Evolutionary conservation across 2,797 vertebrate species (phyloP), one percentile per base, ranked within the genome.

Genomic region (Chanos chanos): DNA sequence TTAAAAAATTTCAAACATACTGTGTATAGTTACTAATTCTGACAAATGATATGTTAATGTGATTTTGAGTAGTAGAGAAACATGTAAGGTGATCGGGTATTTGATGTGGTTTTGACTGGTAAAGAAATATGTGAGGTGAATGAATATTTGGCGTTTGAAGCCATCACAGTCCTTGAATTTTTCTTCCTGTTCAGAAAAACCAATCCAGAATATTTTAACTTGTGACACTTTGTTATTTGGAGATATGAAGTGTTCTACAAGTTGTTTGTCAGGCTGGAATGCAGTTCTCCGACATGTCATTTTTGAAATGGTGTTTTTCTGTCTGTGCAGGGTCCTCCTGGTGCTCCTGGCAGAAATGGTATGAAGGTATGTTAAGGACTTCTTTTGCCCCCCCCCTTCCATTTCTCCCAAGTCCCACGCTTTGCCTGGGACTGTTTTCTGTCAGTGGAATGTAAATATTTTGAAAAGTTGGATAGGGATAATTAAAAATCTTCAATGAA

Each of bases 271-370:
- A 43, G 15, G 1, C 16, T 16, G 15, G 19, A 2, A 4, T 27
- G 65, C 12, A 45, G 15, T 45, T 31, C 15, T 68, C 1, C 65
- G 68, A 27, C 27, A 1, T 8, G n/a, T 21, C 1, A 21, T 28
- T 31, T 33, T 51, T 57, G 31, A 41, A 48, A 45, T 9, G 16
- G 27, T 55, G 9, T 48, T 48, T 68, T 22, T 66, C 55, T 62
- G 48, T 33, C 27, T 45, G 3, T 53, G 41, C 77, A 98, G 96
- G 96, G 94, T 30, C 83, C 89, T 13, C 92, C 91, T 0, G 95
- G 95, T 25, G 94, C 96, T 39, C 89, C 93, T 1, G 96, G 96
- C 77, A 94, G 84, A 84, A 92, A 94, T 8, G 95, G 95, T 9
- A 80, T 87, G 53, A 98, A 98, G 94, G 95, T 99, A 72, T 91